Percentiles rank a stretch among this genome's conserved stretches.
These are phyloP conservation scores for Apodemia mormo DNA, from an alignment of 2,888 invertebrate species.

Conservation along the genomic window DNA sequence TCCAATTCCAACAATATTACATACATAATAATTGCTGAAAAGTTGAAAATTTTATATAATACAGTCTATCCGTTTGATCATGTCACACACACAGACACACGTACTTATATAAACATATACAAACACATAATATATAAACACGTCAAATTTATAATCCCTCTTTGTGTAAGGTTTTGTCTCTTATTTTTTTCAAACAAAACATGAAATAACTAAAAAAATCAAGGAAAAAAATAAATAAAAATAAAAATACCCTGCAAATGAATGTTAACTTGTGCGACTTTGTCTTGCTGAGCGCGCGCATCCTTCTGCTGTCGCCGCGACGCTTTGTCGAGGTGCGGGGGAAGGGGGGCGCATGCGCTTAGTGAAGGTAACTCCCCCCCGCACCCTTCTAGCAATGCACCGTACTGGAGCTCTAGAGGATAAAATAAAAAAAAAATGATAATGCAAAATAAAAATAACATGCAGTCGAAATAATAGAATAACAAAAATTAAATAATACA, in stretches of 20 bases:
- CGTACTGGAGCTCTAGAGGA: conserved; percentile 81
- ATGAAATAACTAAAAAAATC: conserved; percentile 18
- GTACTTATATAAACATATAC: too few species aligned
- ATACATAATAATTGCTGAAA: too few species aligned
- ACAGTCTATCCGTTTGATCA: too few species aligned
- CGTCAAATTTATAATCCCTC: too few species aligned
- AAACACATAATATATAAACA: too few species aligned
- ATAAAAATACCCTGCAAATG: conserved; percentile 89
- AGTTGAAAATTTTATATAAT: too few species aligned
- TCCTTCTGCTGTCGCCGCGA: conserved; percentile 79
- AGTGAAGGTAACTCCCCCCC: conserved; percentile 79
- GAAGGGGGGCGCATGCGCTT: conserved; percentile 74
- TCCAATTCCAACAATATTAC: too few species aligned
- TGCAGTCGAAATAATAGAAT: conserved; percentile 33
- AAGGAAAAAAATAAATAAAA: conserved; percentile 31
- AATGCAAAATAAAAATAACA: conserved; percentile 41
- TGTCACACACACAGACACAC: too few species aligned
- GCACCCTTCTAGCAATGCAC: conserved; percentile 77
- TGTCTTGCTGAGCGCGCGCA: conserved; percentile 87
- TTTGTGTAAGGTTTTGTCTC: too few species aligned
- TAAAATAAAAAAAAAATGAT: conserved; percentile 46
- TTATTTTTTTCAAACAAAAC: too few species aligned
- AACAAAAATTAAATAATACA: conserved; percentile 28
- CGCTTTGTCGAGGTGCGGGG: conserved; percentile 84
- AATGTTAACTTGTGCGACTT: conserved; percentile 89